Conservation (phyloP, 2,888 invertebrate genomes). For the Dexiosoma caninum region DNA sequence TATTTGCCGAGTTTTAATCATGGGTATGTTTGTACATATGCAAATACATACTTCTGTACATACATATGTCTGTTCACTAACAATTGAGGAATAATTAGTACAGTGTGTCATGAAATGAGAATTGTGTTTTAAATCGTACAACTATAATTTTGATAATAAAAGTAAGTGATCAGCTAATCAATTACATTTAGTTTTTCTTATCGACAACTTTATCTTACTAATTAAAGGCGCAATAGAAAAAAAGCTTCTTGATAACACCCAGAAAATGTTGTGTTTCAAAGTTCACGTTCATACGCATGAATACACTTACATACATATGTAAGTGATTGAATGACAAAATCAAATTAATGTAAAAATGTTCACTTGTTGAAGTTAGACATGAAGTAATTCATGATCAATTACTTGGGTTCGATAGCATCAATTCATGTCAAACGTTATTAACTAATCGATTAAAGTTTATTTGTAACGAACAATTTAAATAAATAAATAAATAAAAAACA, state of each 20-base stretch:
- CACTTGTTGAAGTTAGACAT: no score
- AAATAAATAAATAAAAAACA: no score
- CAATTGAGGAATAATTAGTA: not conserved
- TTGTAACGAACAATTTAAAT: no score
- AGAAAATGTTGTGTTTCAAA: not conserved
- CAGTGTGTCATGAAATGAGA: not conserved
- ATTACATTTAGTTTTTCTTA: not conserved
- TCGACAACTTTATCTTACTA: not conserved
- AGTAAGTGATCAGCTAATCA: not conserved
- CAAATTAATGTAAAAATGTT: no score
- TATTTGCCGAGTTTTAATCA: no score
- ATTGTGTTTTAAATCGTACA: not conserved
- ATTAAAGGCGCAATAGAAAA: conserved; percentile 15
- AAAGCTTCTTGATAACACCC: not conserved
- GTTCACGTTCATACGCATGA: not conserved
- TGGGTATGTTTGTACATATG: no score
- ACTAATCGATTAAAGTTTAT: no score
- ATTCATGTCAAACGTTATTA: no score
- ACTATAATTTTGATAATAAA: not conserved
- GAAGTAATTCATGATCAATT: no score
- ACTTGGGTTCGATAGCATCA: no score
- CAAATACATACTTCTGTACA: not conserved
- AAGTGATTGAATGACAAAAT: not conserved
- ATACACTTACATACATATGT: no score
- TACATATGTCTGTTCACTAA: not conserved